phyloP scores from a whole-genome alignment of 2,113 vertebrate species.

The Aythya baeri region DNA sequence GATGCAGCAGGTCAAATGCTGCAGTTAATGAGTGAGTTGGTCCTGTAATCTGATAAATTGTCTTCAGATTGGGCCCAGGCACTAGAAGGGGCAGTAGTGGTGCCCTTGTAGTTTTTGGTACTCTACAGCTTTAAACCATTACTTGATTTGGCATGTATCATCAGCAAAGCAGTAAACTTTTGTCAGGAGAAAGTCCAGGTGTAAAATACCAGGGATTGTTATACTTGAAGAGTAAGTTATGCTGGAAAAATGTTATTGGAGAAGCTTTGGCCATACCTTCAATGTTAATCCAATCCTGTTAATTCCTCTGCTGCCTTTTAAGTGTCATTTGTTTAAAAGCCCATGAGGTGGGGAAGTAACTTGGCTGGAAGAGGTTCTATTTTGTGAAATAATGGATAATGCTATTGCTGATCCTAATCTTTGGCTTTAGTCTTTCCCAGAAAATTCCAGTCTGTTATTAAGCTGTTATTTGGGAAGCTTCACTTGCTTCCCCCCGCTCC shows the following conservation, averaged over 20 bases:
- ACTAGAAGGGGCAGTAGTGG: background rate
- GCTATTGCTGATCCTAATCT: background rate
- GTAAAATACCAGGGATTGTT: background rate
- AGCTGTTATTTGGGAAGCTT: background rate
- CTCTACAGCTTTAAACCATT: background rate
- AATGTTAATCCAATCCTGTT: background rate
- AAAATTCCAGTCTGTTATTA: conserved; percentile 20
- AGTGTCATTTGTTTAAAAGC: background rate
- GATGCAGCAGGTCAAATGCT: background rate
- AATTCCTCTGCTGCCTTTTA: background rate
- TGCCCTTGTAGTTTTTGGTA: background rate
- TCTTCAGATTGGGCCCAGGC: background rate
- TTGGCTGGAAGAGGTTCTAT: background rate
- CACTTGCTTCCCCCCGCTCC: background rate
- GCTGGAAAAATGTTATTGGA: background rate
- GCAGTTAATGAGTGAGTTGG: background rate
- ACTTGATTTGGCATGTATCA: background rate
- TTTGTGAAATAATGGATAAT: background rate
- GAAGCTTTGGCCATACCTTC: background rate
- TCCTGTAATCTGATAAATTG: background rate
- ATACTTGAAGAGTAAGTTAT: background rate
- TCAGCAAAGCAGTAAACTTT: background rate
- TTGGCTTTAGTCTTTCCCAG: conserved; percentile 7
- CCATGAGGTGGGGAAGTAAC: background rate
- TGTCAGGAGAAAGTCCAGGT: background rate